Evolutionary conservation across 2,888 invertebrate genomes (phyloP).

Genomic region (Ichneumoninae sp.): DNA sequence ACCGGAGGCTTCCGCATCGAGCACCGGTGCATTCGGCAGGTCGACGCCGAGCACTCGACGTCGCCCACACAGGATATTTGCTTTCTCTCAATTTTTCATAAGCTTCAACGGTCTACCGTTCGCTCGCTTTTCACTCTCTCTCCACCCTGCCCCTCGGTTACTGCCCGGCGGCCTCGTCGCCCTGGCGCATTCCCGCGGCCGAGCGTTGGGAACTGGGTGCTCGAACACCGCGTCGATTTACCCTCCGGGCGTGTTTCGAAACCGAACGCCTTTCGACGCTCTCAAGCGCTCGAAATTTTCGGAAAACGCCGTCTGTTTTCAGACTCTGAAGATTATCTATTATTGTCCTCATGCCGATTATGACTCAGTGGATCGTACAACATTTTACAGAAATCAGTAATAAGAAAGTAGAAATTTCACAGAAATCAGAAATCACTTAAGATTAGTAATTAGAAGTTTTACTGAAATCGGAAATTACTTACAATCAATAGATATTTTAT

Average conservation of each 20-base stretch:
- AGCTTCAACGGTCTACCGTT: slow-evolving; percentile 63
- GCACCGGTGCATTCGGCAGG: slow-evolving; percentile 52
- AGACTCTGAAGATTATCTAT: slow-evolving; percentile 25
- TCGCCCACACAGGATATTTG: slow-evolving; percentile 71
- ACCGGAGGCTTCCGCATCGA: slow-evolving; percentile 16
- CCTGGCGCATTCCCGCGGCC: slow-evolving; percentile 22
- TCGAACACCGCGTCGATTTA: slow-evolving; percentile 21
- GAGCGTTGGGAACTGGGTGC: slow-evolving; percentile 29
- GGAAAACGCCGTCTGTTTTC: slow-evolving; percentile 18
- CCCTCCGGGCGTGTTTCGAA: slow-evolving; percentile 41
- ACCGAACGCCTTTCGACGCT: background rate
- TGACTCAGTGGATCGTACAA: background rate
- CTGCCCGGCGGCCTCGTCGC: slow-evolving; percentile 51
- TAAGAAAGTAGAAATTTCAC: background rate
- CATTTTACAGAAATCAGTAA: background rate
- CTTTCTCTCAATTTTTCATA: slow-evolving; percentile 76
- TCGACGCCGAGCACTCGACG: slow-evolving; percentile 47
- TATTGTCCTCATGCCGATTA: background rate
- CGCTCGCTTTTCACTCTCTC: slow-evolving; percentile 44
- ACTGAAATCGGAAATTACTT: background rate
- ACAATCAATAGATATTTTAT: background rate
- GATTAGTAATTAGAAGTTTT: background rate
- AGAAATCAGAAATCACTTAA: background rate
- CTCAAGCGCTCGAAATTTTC: slow-evolving; percentile 26
- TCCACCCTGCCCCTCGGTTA: slow-evolving; percentile 24